Conservation (phyloP, 2,113 vertebrate genomes). For the Cacatua alba region DNA sequence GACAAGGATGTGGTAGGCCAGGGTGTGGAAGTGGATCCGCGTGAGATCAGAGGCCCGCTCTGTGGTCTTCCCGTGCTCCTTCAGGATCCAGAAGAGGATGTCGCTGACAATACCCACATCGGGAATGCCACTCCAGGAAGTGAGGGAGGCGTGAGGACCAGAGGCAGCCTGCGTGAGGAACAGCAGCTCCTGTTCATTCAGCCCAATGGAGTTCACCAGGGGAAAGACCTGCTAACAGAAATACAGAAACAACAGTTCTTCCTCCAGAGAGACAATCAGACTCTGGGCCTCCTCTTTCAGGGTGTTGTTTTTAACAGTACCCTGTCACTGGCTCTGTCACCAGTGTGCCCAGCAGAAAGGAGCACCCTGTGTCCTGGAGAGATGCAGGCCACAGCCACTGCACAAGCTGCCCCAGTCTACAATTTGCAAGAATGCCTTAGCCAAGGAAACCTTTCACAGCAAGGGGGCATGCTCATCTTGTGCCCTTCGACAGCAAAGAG, state of each 20-base stretch:
- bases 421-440: neutral
- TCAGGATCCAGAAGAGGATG: constrained; percentile 94
- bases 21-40: constrained; percentile 94
- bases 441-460: neutral
- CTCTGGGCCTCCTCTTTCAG: neutral
- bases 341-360: neutral
- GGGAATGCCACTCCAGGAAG: constrained; percentile 85
- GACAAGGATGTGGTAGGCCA: constrained; percentile 92
- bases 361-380: neutral
- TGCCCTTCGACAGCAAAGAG: neutral
- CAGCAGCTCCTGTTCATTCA: constrained; percentile 97
- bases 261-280: neutral
- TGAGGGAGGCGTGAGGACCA: constrained; percentile 85
- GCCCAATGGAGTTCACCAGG: constrained; percentile 91
- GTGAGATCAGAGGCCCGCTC: constrained; percentile 84
- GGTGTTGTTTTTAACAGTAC: neutral
- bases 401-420: neutral
- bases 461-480: neutral
- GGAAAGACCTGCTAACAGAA: constrained; percentile 96
- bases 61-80: constrained; percentile 79
- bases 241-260: constrained; percentile 29
- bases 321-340: neutral
- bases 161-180: constrained; percentile 89
- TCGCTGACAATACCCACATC: constrained; percentile 91
- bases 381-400: neutral